Conservation (phyloP, 1,140 invertebrate genomes). For the Dreissena polymorpha region DNA sequence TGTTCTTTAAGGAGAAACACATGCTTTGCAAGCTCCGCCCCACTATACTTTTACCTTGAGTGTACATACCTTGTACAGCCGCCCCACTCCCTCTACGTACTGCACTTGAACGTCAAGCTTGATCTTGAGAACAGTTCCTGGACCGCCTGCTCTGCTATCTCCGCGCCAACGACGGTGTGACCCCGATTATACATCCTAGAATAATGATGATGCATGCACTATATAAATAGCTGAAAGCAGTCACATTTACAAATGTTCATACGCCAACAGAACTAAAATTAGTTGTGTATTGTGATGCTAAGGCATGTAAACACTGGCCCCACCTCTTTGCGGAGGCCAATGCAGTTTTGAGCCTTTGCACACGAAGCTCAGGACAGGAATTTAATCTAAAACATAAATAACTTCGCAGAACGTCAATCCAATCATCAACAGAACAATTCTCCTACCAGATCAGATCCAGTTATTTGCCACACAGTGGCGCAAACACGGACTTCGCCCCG, state of each 20-base stretch:
- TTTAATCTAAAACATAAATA: too few species aligned
- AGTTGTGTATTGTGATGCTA: background rate
- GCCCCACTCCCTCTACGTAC: constrained; percentile 6
- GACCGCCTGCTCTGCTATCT: constrained; percentile 25
- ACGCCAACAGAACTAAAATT: background rate
- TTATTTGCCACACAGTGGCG: constrained; percentile 40
- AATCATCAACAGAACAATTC: too few species aligned
- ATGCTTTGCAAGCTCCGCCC: background rate
- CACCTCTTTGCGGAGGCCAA: too few species aligned
- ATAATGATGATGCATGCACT: background rate
- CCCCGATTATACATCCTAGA: constrained; percentile 40
- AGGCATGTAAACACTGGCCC: background rate
- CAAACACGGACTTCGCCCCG: constrained; percentile 16
- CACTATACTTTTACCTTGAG: background rate
- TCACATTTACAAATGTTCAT: background rate
- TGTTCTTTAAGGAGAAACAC: background rate
- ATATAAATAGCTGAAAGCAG: too few species aligned
- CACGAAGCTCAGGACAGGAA: background rate
- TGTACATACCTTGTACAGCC: constrained; percentile 25
- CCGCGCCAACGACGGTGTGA: constrained; percentile 30
- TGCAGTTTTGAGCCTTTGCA: background rate
- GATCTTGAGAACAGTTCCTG: constrained; percentile 31
- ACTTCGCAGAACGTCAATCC: too few species aligned
- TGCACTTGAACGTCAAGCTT: constrained; percentile 9
- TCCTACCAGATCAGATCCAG: constrained; percentile 39